Percentiles rank a stretch among this genome's conserved stretches.
These are phyloP conservation scores for Folsomia candida DNA, from an alignment of 2,888 invertebrate species.

Conservation along the genomic window DNA sequence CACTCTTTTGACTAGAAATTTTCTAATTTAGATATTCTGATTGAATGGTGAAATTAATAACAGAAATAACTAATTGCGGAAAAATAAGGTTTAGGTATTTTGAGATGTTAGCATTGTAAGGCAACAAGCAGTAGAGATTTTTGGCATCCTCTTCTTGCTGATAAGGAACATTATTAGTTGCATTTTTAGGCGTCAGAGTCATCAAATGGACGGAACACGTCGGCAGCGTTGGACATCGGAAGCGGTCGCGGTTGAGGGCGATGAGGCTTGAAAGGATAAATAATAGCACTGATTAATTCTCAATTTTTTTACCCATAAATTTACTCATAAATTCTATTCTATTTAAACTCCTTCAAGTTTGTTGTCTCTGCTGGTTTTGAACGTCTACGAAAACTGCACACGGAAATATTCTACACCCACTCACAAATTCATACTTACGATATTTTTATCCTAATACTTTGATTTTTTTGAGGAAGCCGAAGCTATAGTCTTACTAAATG, in stretches of 20 bases:
- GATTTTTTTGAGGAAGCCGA: no score
- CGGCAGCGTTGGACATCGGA: constrained; percentile 40
- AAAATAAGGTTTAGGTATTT: not conserved
- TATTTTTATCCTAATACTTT: no score
- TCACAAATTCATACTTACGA: no score
- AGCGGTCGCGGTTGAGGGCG: not conserved
- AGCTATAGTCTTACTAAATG: no score
- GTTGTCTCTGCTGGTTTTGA: no score
- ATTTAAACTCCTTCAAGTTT: no score
- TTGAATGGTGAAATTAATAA: constrained; percentile 25
- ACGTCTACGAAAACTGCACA: no score
- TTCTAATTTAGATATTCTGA: constrained; percentile 25
- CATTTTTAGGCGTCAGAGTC: constrained; percentile 49
- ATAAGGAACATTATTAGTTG: constrained; percentile 18
- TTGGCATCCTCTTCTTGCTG: constrained; percentile 16
- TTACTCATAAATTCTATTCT: no score
- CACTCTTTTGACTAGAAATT: constrained; percentile 1
- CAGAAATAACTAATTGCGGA: constrained; percentile 12
- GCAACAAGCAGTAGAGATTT: not conserved
- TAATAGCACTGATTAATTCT: no score
- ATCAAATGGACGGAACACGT: constrained; percentile 46
- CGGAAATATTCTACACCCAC: no score
- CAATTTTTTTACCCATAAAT: no score
- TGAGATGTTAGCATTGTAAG: constrained; percentile 20
- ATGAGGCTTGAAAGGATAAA: no score